Base-by-base conservation (phyloP, 2,888 invertebrate genomes). In the Trichopoda pennipes region DNA sequence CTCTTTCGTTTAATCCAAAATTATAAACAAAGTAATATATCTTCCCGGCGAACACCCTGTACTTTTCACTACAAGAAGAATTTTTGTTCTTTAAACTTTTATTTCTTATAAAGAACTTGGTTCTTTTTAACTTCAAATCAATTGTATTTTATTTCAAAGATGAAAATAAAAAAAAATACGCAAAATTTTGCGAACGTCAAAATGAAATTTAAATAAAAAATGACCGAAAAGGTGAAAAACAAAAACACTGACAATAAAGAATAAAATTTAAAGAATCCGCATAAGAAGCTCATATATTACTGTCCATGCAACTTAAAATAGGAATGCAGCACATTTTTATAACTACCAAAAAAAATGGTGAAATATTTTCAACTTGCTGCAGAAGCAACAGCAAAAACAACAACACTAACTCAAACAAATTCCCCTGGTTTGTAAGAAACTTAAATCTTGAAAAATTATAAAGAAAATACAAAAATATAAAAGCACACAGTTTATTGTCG, bases 281-380 rank as follows among this genome's bases (percentile, higher is more conserved):
- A 77, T 77, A 38, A 73, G 56, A 80, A 16, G 38, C 55, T 23
- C 73, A 69, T 77, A 60, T 44, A 68, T 73, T 76, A 68, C 73
- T 63, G 73, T 77, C 68, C 69, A 77, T 17, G 66, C 66, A 51
- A 42, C 32, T 42, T 14, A 49, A 68, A 58, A 51, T 53, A 38
- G 7, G 19, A 56, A 51, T 78, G 64, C 35, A 69, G 78, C 64
- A 78, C 64, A 64, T 72, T 78, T 49, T 58, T 78, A 32, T 51
- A 77, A 68, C 21, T 44, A 42, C 47, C 58, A 42, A 49, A 42
- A 49, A 42, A 47, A 63, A 47, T 51, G 47, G 14, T 61, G 23
- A 19, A 47, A 63, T 77, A 77, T 56, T 14, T 56, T 28, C 58
- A 44, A 60, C 38, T 38, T 63, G 47, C 49, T 56, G 21, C 42